phyloP scores from a whole-genome alignment of 2,797 vertebrate genomes.

The Hemitrygon akajei region DNA sequence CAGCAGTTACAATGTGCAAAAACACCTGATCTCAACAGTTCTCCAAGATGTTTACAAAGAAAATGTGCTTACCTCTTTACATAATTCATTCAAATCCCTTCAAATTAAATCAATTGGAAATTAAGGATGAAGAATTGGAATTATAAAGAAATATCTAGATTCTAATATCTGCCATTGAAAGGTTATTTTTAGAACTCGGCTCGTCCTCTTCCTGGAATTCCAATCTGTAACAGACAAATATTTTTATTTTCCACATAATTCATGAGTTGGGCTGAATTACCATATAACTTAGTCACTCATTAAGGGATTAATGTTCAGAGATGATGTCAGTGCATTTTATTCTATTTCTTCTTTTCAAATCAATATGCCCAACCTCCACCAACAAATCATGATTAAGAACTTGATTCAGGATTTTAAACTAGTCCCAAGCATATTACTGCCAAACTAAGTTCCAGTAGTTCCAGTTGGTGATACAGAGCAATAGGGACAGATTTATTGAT shows the following conservation, averaged over 20 bases:
- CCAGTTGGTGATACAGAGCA: not conserved
- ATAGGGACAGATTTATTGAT: not conserved
- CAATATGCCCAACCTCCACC: not conserved
- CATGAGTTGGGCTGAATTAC: not conserved
- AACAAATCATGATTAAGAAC: not conserved
- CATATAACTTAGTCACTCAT: not conserved
- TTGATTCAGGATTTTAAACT: not conserved
- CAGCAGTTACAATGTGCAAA: not conserved
- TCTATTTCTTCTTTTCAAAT: not conserved
- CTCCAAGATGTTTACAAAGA: not conserved
- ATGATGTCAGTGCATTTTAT: not conserved
- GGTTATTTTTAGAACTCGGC: not conserved
- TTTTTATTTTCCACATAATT: not conserved
- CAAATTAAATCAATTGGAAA: not conserved
- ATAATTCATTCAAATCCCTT: not conserved
- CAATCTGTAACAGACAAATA: not conserved
- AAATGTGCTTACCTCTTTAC: not conserved
- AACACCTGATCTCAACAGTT: not conserved
- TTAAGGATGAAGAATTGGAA: not conserved
- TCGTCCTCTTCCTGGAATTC: not conserved
- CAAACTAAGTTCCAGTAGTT: not conserved
- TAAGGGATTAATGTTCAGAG: not conserved
- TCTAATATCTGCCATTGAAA: not conserved
- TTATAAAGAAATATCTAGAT: not conserved
- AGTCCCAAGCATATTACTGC: no score